phyloP scores from a whole-genome alignment of 2,888 invertebrate species.

The Mongoloraphidia duomilia region DNA sequence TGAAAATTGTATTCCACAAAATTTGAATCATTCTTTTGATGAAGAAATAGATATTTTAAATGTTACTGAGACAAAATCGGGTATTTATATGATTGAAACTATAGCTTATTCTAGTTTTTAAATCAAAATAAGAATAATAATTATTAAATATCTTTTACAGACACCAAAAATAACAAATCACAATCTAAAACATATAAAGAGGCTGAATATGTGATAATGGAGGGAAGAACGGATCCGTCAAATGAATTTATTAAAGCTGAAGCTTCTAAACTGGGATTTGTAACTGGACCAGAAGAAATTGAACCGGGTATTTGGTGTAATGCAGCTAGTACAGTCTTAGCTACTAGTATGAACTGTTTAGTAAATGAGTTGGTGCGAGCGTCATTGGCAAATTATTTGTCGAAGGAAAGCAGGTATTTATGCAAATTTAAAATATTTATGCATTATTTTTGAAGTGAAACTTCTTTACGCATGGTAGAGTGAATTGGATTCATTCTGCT shows the following conservation, averaged over 20 bases:
- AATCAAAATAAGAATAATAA: too few species aligned
- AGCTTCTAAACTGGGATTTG: constrained; percentile 30
- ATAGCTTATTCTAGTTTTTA: background rate
- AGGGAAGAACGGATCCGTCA: constrained; percentile 20
- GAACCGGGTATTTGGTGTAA: constrained; percentile 29
- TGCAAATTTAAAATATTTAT: background rate
- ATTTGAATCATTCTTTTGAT: too few species aligned
- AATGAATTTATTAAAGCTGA: constrained; percentile 30
- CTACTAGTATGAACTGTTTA: constrained; percentile 36
- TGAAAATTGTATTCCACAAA: too few species aligned
- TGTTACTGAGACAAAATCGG: constrained; percentile 1
- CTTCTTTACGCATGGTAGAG: background rate
- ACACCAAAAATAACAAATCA: constrained; percentile 3
- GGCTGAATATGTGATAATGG: constrained; percentile 15
- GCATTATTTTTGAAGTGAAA: background rate
- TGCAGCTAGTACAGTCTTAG: constrained; percentile 33
- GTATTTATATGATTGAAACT: background rate
- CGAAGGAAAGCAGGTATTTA: background rate
- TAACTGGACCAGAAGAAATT: constrained; percentile 32
- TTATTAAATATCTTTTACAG: constrained; percentile 9
- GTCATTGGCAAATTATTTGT: constrained; percentile 15
- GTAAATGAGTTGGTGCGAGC: constrained; percentile 33
- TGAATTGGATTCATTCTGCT: background rate
- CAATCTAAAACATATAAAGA: background rate
- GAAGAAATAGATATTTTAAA: too few species aligned